phyloP scores from a whole-genome alignment of 1,140 invertebrate species.

The Neodiprion pinetum region DNA sequence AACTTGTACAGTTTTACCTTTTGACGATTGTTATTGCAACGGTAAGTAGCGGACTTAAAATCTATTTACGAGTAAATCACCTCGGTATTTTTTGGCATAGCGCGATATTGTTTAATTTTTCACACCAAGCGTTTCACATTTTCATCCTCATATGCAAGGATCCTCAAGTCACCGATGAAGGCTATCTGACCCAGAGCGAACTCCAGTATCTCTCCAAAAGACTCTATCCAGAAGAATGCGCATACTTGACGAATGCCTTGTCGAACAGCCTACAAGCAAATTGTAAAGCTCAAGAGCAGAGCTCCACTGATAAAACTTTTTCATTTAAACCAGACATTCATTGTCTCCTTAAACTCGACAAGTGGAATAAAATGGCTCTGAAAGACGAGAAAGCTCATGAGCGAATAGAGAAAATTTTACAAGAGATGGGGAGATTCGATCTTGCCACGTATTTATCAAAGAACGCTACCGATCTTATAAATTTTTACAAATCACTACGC shows the following conservation, averaged over 20 bases:
- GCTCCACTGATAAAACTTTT: not conserved
- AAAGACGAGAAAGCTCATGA: not conserved
- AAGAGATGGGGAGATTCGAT: not conserved
- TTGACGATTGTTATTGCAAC: not conserved
- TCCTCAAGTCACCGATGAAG: not conserved
- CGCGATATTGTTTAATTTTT: no score
- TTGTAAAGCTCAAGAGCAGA: not conserved
- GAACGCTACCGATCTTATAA: not conserved
- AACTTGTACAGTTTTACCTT: not conserved
- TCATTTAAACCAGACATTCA: not conserved
- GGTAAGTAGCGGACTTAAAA: not conserved
- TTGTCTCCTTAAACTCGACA: not conserved
- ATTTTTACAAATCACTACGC: no score
- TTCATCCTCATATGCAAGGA: not conserved
- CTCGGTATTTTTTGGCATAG: no score
- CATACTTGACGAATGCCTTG: not conserved
- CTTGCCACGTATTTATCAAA: not conserved
- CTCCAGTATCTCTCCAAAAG: not conserved
- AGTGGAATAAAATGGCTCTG: not conserved
- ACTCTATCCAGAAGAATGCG: not conserved
- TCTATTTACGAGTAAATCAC: no score
- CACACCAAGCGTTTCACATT: no score
- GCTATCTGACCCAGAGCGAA: not conserved
- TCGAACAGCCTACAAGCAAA: not conserved
- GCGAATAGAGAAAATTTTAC: not conserved